Conservation (phyloP, 2,797 vertebrate species). For the Percopsis omiscomaycus region DNA sequence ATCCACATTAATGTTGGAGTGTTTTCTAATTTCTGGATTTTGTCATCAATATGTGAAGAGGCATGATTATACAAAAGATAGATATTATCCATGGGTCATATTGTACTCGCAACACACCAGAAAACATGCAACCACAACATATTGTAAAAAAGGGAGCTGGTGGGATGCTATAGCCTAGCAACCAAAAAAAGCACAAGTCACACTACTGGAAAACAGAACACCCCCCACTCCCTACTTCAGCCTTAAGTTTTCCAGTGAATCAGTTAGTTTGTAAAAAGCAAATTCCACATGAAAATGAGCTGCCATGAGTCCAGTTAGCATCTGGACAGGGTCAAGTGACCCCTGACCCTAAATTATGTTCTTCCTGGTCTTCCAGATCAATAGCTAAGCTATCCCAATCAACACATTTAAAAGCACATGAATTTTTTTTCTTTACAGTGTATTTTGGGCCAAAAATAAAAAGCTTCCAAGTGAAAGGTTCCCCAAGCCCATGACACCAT, state of each 20-base stretch:
- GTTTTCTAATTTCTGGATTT: no score
- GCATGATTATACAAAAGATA: no score
- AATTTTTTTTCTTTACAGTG: not conserved
- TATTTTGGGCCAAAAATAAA: constrained; percentile 1
- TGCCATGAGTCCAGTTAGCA: not conserved
- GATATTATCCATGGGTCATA: no score
- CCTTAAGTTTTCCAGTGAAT: not conserved
- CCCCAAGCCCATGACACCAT: not conserved
- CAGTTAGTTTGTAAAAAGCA: not conserved
- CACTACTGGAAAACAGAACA: no score
- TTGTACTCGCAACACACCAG: no score
- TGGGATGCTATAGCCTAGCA: no score
- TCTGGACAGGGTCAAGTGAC: not conserved
- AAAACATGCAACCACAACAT: no score
- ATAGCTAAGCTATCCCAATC: not conserved
- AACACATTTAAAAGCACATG: not conserved
- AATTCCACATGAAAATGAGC: not conserved
- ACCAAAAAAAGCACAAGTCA: no score
- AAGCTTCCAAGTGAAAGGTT: not conserved
- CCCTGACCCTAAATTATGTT: not conserved
- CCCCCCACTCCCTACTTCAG: no score
- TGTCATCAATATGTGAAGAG: no score
- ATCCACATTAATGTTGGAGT: no score
- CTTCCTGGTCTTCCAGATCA: not conserved
- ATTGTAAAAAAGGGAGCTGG: no score